A percentile compares a stretch with the other conserved stretches of the same genome.
Conservation (phyloP, 2,113 vertebrate species). For the Lepisosteus osseus region DNA sequence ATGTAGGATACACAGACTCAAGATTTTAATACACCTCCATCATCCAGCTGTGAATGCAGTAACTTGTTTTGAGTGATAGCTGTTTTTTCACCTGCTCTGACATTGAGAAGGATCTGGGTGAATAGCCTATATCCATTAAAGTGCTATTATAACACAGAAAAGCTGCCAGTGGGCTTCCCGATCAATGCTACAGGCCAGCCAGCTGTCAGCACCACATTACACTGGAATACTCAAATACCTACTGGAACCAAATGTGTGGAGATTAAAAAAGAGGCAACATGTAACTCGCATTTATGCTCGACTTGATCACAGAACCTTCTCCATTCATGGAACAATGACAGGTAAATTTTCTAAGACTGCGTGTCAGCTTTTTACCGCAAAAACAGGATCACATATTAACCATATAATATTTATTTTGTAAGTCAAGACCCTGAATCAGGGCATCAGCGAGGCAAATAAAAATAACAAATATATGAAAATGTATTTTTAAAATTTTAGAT, state of each 20-base stretch:
- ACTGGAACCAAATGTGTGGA: constrained; percentile 2
- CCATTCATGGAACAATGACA: not conserved
- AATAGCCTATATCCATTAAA: constrained; percentile 86
- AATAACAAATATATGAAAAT: too few relatives aligned
- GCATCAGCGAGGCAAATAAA: too few relatives aligned
- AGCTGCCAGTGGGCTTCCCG: constrained; percentile 83
- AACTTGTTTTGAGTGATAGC: constrained; percentile 80
- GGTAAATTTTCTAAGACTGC: not conserved
- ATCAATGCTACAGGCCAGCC: constrained; percentile 87
- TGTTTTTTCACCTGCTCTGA: constrained; percentile 84
- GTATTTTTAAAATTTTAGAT: too few relatives aligned
- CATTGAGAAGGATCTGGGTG: constrained; percentile 83
- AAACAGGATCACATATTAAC: too few relatives aligned
- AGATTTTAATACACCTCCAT: not conserved
- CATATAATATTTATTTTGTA: not conserved
- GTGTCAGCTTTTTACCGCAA: not conserved
- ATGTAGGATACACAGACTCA: too few relatives aligned
- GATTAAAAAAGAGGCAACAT: not conserved
- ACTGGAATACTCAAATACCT: not conserved
- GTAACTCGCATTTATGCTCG: not conserved
- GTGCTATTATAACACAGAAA: constrained; percentile 84
- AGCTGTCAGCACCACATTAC: constrained; percentile 52
- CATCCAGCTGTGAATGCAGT: constrained; percentile 40
- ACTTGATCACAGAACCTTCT: not conserved
- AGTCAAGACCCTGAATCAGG: too few relatives aligned